Evolutionary conservation across 1,140 invertebrate genomes (phyloP).

Genomic region (Heliothis virescens): DNA sequence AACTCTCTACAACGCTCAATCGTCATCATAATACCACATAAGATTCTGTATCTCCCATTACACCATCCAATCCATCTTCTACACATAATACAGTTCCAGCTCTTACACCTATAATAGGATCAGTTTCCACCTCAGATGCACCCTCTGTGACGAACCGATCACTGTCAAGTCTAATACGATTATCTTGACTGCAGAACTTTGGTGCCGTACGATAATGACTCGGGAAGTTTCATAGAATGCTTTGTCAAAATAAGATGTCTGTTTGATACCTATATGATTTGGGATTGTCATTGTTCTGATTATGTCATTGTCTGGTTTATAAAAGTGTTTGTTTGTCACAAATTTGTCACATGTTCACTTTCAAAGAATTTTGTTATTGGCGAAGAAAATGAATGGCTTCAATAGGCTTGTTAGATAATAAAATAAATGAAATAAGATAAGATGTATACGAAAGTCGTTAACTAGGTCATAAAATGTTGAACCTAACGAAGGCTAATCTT

Average conservation of each 20-base stretch:
- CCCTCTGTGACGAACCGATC: slow-evolving; percentile 64
- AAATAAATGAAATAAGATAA: too few species aligned
- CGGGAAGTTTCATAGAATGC: slow-evolving; percentile 15
- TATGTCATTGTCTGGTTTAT: too few species aligned
- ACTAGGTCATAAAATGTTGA: too few species aligned
- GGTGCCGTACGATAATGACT: slow-evolving; percentile 24
- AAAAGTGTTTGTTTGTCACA: too few species aligned
- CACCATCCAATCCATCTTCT: neutral
- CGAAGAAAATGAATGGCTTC: too few species aligned
- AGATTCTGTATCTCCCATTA: neutral
- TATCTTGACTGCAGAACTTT: slow-evolving; percentile 49
- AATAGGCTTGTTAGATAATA: too few species aligned
- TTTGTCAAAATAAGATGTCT: slow-evolving; percentile 34
- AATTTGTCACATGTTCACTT: too few species aligned
- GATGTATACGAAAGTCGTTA: too few species aligned
- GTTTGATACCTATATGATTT: slow-evolving; percentile 14
- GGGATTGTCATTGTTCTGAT: neutral
- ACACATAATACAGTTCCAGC: neutral
- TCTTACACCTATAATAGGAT: slow-evolving; percentile 26
- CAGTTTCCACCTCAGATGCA: slow-evolving; percentile 28
- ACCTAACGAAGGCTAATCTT: too few species aligned
- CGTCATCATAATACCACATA: too few species aligned
- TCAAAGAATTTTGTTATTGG: too few species aligned
- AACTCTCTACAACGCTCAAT: too few species aligned
- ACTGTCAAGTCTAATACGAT: slow-evolving; percentile 74